These are phyloP conservation scores for Tetranychus piercei DNA, from an alignment of 2,888 invertebrate species.

Conservation along the genomic window DNA sequence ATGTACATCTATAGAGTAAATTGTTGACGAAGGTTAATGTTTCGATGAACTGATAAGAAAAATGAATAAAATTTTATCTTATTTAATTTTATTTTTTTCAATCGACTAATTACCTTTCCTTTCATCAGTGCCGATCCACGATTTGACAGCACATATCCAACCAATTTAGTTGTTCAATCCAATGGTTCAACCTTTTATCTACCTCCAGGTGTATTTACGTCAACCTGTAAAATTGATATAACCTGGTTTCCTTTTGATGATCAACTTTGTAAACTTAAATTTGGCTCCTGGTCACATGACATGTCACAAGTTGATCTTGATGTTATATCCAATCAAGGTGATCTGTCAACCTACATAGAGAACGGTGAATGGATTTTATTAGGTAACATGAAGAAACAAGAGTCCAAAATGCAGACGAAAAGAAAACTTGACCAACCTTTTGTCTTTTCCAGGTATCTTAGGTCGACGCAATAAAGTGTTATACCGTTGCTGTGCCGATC, in stretches of 20 bases:
- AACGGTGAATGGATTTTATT: slow-evolving; percentile 99
- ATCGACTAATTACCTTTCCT: not conserved
- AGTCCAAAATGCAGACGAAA: too few relatives aligned
- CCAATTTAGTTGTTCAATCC: slow-evolving; percentile 87
- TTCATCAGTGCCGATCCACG: slow-evolving; percentile 78
- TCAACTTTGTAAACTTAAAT: slow-evolving; percentile 95
- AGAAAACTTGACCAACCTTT: too few relatives aligned
- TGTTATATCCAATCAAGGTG: slow-evolving; percentile 73
- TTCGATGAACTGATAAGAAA: too few relatives aligned
- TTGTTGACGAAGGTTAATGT: too few relatives aligned
- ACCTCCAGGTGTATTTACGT: slow-evolving; percentile 95
- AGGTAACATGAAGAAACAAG: too few relatives aligned
- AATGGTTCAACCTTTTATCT: slow-evolving; percentile 89
- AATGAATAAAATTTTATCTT: not conserved
- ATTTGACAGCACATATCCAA: slow-evolving; percentile 94
- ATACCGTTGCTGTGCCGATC: slow-evolving; percentile 83
- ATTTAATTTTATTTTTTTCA: not conserved
- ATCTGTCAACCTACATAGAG: slow-evolving; percentile 90
- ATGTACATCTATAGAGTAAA: too few relatives aligned
- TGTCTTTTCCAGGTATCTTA: slow-evolving; percentile 50
- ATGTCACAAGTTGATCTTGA: slow-evolving; percentile 86
- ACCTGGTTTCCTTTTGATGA: slow-evolving; percentile 98
- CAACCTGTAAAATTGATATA: slow-evolving; percentile 96
- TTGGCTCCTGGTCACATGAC: slow-evolving; percentile 98
- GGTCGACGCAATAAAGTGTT: slow-evolving; percentile 73